A percentile compares a stretch with the other conserved stretches of the same genome.
These are phyloP conservation scores for Heloderma charlesbogerti DNA, from an alignment of 2,113 vertebrate genomes.

Conservation along the genomic window DNA sequence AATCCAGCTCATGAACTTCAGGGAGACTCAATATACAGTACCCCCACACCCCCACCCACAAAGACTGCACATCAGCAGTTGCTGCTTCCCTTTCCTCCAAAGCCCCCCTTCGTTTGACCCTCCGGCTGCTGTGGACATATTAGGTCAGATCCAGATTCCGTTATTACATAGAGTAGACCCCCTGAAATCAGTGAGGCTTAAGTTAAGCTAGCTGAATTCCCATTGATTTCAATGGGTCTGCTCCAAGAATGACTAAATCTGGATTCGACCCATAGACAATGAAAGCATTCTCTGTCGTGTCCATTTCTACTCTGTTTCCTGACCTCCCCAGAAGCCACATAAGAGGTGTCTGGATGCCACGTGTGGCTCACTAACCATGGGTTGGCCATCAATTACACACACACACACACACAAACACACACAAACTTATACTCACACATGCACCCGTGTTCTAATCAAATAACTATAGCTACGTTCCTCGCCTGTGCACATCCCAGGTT, in stretches of 20 bases:
- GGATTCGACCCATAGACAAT: background rate
- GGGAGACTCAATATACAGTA: accelerated
- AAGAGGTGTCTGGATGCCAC: background rate
- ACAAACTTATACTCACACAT: no score
- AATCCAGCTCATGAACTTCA: no score
- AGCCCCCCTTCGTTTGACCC: no score
- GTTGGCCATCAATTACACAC: background rate
- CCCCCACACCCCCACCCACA: no score
- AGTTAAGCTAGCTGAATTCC: no score
- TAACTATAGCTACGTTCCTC: background rate
- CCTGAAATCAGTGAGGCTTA: no score
- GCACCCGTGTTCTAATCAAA: background rate
- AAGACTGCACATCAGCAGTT: background rate
- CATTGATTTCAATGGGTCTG: no score
- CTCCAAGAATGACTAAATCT: no score
- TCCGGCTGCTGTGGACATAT: background rate
- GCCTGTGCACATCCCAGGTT: no score
- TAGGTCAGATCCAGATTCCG: no score
- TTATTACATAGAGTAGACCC: no score
- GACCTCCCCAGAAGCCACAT: background rate
- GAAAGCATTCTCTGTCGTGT: background rate
- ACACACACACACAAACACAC: background rate
- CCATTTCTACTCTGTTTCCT: background rate
- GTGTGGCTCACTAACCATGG: background rate
- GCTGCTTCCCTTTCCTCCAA: background rate